Evolutionary conservation across 2,888 invertebrate genomes (phyloP).

Genomic region (Torymus texanus): DNA sequence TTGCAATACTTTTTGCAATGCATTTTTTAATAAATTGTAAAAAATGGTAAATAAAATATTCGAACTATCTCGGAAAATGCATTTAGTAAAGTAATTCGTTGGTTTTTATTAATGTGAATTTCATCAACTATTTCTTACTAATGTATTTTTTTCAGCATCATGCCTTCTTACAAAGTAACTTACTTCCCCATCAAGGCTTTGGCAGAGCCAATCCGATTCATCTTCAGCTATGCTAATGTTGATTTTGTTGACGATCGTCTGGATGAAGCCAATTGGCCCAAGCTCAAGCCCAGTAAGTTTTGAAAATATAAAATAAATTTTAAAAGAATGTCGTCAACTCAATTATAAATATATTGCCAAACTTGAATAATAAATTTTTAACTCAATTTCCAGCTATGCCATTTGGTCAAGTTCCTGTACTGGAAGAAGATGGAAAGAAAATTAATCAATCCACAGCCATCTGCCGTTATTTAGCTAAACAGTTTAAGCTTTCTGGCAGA

Average conservation of each 20-base stretch:
- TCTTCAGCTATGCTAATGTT: conserved; percentile 70
- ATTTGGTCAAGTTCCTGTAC: conserved; percentile 80
- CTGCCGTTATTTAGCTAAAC: conserved; percentile 79
- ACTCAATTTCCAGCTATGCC: conserved; percentile 77
- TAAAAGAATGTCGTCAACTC: too few relatives aligned
- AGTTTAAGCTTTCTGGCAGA: conserved; percentile 78
- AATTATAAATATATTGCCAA: too few relatives aligned
- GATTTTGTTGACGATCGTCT: conserved; percentile 73
- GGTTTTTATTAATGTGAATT: too few relatives aligned
- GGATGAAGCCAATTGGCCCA: conserved; percentile 66
- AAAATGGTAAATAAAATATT: neutral
- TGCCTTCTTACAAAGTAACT: conserved; percentile 70
- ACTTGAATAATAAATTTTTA: neutral
- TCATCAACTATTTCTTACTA: too few relatives aligned
- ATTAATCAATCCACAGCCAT: conserved; percentile 80
- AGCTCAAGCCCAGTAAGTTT: conserved; percentile 66
- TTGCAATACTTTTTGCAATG: too few relatives aligned
- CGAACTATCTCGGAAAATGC: too few relatives aligned
- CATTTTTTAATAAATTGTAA: too few relatives aligned
- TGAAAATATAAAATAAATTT: too few relatives aligned
- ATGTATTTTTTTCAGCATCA: conserved; percentile 47
- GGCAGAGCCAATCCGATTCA: conserved; percentile 74
- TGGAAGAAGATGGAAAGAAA: conserved; percentile 80
- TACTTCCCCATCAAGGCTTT: conserved; percentile 73
- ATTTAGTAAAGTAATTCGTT: too few relatives aligned